phyloP scores from a whole-genome alignment of 2,888 invertebrate species.

The Drosophila hamatofila region DNA sequence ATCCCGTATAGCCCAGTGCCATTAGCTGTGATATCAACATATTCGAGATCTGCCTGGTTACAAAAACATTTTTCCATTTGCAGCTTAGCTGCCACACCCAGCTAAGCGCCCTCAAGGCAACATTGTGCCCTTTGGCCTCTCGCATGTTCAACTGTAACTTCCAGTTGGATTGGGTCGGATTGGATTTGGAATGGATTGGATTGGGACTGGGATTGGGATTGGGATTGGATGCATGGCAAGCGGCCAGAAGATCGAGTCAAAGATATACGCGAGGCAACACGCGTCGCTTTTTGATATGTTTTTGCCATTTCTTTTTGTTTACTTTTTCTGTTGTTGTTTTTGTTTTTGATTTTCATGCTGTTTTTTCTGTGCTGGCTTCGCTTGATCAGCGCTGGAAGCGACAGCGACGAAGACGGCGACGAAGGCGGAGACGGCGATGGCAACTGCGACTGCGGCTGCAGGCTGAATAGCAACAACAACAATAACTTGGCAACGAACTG shows the following conservation, averaged over 20 bases:
- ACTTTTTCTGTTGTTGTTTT: constrained; percentile 5
- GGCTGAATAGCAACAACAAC: constrained; percentile 1
- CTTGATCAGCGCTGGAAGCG: constrained; percentile 45
- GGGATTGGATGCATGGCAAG: constrained; percentile 35
- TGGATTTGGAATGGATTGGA: constrained; percentile 11
- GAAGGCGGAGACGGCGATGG: background rate
- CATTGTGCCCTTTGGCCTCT: constrained; percentile 1
- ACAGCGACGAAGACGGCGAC: constrained; percentile 15
- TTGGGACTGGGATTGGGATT: constrained; percentile 7
- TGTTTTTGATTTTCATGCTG: constrained; percentile 35
- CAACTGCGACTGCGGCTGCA: constrained; percentile 12
- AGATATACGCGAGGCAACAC: constrained; percentile 68
- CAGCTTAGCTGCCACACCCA: constrained; percentile 58
- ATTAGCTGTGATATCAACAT: constrained; percentile 4
- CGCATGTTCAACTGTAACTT: constrained; percentile 29
- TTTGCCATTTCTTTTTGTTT: constrained; percentile 14
- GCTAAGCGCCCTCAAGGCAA: constrained; percentile 39
- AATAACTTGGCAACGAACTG: constrained; percentile 19
- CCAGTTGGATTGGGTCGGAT: constrained; percentile 5
- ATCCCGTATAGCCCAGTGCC: background rate
- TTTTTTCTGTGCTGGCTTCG: constrained; percentile 41
- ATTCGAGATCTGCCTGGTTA: background rate
- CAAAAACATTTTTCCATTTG: constrained; percentile 19
- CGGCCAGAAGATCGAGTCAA: constrained; percentile 70
- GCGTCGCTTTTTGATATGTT: constrained; percentile 54